Evolutionary conservation across 2,113 vertebrate genomes (phyloP).

Genomic region (Hippocampus comes): DNA sequence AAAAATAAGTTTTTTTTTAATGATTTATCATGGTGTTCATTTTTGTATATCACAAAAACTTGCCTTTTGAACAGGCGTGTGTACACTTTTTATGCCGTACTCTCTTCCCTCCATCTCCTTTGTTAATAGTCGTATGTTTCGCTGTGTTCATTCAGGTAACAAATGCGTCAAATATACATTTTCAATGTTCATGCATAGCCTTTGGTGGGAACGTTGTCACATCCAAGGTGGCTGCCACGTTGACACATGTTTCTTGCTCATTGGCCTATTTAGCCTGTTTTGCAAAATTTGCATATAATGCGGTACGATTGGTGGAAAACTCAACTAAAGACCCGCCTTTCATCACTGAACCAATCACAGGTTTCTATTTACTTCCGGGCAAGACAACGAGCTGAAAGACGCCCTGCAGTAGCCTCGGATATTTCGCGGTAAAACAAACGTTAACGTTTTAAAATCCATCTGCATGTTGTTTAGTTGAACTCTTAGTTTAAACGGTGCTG

Average conservation of each 20-base stretch:
- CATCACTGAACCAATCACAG: constrained; percentile 35
- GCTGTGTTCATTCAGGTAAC: no score
- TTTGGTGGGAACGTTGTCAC: not conserved
- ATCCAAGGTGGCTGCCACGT: not conserved
- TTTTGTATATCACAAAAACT: no score
- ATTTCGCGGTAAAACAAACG: not conserved
- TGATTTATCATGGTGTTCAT: no score
- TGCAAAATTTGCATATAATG: not conserved
- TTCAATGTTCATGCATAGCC: no score
- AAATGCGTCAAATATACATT: no score
- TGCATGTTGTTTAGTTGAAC: not conserved
- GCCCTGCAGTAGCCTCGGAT: not conserved
- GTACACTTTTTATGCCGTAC: no score
- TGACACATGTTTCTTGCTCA: not conserved
- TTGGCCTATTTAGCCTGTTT: not conserved
- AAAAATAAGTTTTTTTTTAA: no score
- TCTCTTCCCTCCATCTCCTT: no score
- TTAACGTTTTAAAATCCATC: not conserved
- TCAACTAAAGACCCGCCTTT: constrained; percentile 13
- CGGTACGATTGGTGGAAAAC: constrained; percentile 35
- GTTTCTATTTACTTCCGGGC: not conserved
- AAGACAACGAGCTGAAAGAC: not conserved
- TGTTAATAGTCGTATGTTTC: no score
- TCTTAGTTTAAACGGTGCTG: not conserved
- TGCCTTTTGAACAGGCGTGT: no score